Evolutionary conservation across 2,888 invertebrate genomes (phyloP), one percentile per base, ranked within the genome.

Genomic region (Vanessa cardui): DNA sequence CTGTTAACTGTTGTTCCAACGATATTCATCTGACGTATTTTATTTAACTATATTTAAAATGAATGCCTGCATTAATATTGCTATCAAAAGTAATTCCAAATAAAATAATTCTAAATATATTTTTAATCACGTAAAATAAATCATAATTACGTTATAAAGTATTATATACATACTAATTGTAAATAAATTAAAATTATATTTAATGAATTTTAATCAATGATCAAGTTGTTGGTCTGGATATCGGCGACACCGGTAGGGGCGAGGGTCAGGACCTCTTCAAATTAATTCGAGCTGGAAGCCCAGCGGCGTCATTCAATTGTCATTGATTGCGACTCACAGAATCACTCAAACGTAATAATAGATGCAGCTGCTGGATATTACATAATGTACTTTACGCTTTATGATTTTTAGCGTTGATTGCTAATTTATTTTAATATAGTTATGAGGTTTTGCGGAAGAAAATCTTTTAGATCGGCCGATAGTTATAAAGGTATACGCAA

Each of bases 231-330:
- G 12, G 39, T 39, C 39, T 39, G 39, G 39, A 39, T 12, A 39
- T 39, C 12, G 39, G 39, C 39, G 39, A 39, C 39, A 39, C 39
- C 39, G 39, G 44, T 52, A 39, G 67, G 49, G 56, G 47, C 31
- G 62, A 63, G 66, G 71, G 69, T 67, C 64, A 64, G 50, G 67
- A 59, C 54, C 71, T 64, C 61, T 67, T 33, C 44, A 67, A 69
- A 67, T 58, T 44, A 67, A 64, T 59, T 65, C 45, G 21, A 69
- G 58, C 70, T 62, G 54, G 62, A 58, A 56, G 54, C 21, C 54
- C 33, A 56, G 56, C 18, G 18, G 56, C 62, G 56, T 72, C 69
- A 80, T 78, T 81, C 74, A 80, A 80, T 79, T 81, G 75, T 68
- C 71, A 73, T 69, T 64, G 77, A 80, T 80, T 82, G 79, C 71